Evolutionary conservation across 2,113 vertebrate genomes (phyloP).

Genomic region (Scytalopus superciliaris): DNA sequence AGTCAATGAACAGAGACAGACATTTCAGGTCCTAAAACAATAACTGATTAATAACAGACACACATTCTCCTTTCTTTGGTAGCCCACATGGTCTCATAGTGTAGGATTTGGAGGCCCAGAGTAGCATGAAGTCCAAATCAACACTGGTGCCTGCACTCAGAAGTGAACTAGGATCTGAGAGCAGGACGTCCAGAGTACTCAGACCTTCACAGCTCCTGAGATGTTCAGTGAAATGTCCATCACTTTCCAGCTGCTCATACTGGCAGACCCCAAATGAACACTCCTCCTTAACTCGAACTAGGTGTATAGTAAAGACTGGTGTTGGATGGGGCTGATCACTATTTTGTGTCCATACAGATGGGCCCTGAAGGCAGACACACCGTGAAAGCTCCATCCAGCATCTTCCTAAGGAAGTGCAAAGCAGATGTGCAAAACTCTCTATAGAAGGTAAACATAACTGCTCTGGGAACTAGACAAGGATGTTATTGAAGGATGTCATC

Average conservation of each 20-base stretch:
- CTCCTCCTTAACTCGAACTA: not conserved
- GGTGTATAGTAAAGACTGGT: fast-evolving
- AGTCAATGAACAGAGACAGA: not conserved
- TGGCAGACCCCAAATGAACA: fast-evolving
- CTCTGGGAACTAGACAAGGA: not conserved
- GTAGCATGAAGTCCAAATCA: not conserved
- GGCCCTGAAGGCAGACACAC: not conserved
- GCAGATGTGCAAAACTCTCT: not conserved
- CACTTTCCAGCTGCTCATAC: not conserved
- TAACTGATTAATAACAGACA: not conserved
- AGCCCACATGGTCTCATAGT: fast-evolving
- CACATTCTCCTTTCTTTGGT: not conserved
- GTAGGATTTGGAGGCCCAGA: not conserved
- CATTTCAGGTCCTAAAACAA: not conserved
- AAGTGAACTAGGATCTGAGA: fast-evolving
- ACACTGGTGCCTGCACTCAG: too few species aligned
- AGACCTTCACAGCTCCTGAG: not conserved
- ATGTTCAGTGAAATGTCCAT: fast-evolving
- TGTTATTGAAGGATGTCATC: not conserved
- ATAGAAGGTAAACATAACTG: fast-evolving
- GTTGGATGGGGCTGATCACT: fast-evolving
- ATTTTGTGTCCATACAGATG: fast-evolving
- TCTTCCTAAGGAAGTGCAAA: not conserved
- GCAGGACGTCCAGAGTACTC: not conserved
- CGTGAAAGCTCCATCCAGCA: not conserved